A percentile compares a stretch with the other conserved stretches of the same genome.
These are phyloP conservation scores for Leguminivora glycinivorella DNA, from an alignment of 1,140 invertebrate genomes.

Conservation along the genomic window DNA sequence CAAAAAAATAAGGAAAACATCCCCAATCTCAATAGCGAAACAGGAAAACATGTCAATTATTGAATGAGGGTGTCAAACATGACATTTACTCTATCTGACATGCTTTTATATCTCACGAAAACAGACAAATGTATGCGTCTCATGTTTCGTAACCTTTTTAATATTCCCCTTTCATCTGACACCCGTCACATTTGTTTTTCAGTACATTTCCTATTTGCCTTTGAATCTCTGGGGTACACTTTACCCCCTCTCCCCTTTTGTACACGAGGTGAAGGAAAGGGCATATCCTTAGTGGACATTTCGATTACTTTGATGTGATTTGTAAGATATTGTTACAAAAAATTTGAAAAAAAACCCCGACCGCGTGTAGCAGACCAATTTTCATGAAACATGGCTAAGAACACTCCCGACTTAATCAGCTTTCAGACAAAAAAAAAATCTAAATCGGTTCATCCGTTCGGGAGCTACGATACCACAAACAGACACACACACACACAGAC, in stretches of 20 bases:
- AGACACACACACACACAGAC: too few relatives aligned
- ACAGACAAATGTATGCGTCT: not conserved
- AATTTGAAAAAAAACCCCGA: too few relatives aligned
- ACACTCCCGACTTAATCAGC: too few relatives aligned
- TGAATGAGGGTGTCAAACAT: not conserved
- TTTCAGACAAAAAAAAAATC: too few relatives aligned
- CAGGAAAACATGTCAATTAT: not conserved
- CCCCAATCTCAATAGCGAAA: not conserved
- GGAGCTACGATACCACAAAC: too few relatives aligned
- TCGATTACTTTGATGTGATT: not conserved
- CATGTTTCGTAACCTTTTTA: not conserved
- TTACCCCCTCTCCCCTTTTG: not conserved
- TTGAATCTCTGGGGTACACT: not conserved
- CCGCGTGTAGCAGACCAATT: too few relatives aligned
- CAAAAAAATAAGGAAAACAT: too few relatives aligned
- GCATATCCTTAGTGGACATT: not conserved
- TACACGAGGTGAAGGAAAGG: not conserved
- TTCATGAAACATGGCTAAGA: too few relatives aligned
- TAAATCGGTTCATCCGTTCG: too few relatives aligned
- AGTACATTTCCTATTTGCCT: conserved; percentile 11
- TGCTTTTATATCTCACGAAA: not conserved
- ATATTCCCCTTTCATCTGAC: not conserved
- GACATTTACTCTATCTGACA: not conserved
- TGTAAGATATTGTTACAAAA: too few relatives aligned
- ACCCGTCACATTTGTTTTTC: conserved; percentile 11